A percentile compares a stretch with the other conserved stretches of the same genome.
These are phyloP conservation scores for Noctua comes DNA, from an alignment of 2,888 invertebrate genomes.

Conservation along the genomic window DNA sequence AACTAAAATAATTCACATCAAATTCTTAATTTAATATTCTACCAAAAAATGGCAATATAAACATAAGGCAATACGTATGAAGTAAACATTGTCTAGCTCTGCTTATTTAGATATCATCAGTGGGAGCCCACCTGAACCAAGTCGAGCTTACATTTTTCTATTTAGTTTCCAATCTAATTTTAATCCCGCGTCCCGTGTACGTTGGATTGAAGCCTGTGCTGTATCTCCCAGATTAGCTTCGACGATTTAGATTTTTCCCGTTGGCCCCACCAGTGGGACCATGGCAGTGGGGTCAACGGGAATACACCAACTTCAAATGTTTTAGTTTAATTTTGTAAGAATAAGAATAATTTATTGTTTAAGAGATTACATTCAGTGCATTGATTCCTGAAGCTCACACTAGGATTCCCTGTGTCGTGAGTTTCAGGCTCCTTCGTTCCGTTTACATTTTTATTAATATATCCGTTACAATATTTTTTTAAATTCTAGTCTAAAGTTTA, in stretches of 20 bases:
- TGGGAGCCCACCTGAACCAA: slow-evolving; percentile 10
- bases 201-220: neutral
- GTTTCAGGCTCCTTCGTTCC: no score
- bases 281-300: no score
- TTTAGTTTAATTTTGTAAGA: neutral
- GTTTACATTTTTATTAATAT: no score
- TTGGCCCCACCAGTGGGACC: no score
- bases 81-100: neutral
- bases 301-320: neutral
- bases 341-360: no score
- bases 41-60: neutral
- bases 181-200: slow-evolving; percentile 4
- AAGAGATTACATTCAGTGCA: no score
- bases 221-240: neutral
- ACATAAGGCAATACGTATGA: neutral
- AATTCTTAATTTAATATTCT: neutral
- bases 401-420: no score
- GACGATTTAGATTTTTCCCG: no score
- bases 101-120: neutral
- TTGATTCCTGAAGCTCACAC: no score
- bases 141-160: slow-evolving; percentile 13
- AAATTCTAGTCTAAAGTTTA: neutral
- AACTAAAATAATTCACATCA: neutral
- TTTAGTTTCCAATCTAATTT: slow-evolving; percentile 17
- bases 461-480: neutral